phyloP scores from a whole-genome alignment of 2,113 vertebrate species.

The Cyprinodon variegatus region DNA sequence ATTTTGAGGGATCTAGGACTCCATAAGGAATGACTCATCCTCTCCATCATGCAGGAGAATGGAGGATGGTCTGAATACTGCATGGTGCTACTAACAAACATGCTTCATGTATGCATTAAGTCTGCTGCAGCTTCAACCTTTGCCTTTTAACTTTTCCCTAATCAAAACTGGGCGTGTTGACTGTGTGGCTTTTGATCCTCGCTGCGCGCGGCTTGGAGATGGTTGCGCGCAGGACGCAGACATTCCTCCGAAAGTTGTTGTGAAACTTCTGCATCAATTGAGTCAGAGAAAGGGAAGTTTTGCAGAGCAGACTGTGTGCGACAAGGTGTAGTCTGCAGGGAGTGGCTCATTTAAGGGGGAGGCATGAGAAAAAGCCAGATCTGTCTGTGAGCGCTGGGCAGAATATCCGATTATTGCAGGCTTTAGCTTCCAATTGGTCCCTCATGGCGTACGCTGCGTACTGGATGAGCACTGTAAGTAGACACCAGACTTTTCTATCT shows the following conservation, averaged over 20 bases:
- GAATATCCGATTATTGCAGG: not conserved
- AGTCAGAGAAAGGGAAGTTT: not conserved
- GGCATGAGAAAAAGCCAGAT: conserved; percentile 1
- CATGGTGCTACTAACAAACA: not conserved
- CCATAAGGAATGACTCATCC: not conserved
- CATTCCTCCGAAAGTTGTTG: not conserved
- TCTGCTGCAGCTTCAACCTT: not conserved
- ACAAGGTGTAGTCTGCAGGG: conserved; percentile 30
- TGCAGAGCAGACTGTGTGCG: not conserved
- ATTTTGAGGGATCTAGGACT: not conserved
- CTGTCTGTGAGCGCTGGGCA: conserved; percentile 5
- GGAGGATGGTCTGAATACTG: not conserved
- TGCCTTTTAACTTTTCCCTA: not conserved
- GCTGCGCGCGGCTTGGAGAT: not conserved
- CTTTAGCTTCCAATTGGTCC: not conserved
- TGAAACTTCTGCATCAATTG: not conserved
- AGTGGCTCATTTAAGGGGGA: conserved; percentile 48
- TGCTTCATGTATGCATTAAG: not conserved
- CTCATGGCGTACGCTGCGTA: conserved; percentile 78
- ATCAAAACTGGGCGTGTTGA: not conserved
- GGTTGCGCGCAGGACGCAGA: no score
- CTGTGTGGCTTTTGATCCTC: not conserved
- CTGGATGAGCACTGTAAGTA: conserved; percentile 73
- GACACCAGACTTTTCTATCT: not conserved
- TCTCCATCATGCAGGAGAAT: not conserved